Evolutionary conservation across 2,888 invertebrate genomes (phyloP), one percentile per base, ranked within the genome.

Genomic region (Aphidoletes aphidimyza): DNA sequence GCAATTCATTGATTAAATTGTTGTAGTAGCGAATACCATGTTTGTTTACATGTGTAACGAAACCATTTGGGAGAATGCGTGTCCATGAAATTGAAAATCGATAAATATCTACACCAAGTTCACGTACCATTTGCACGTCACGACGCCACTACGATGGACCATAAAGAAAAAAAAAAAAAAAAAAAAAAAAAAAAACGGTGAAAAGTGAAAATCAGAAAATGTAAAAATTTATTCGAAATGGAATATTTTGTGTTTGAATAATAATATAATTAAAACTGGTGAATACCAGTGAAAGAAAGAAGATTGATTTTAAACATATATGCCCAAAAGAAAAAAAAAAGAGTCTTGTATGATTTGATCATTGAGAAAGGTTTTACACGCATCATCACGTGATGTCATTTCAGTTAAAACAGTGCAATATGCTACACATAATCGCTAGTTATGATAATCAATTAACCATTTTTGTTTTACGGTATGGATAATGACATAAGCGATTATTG

Each of bases 11-110:
- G 84, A 97, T 94, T 81, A 97, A 89, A 86, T 93, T 92, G 87
- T 93, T 93, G 89, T 97, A 97, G 89, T 96, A 95, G 85, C 92
- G 90, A 17, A 97, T 91, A 26, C 95, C 97, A 1, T 92, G 91
- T 59, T 91, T 90, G 88, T 95, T 97, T 30, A 95, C 90, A 30
- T 92, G 88, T 87, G 93, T 92, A 17, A 92, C 91, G 85, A 92
- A 91, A 14, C 95, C 96, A 17, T 91, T 92, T 0, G 96, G 95
- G 86, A 96, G 89, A 83, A 96, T 91, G 84, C 96, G 90, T 0
- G 94, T 89, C 96, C 96, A 96, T 0, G 95, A 93, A 86, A 95
- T 91, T 0, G 94, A 94, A 88, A 95, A 95, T 69, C 94, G 91
- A 88, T 94, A 95, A 85, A 93, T 92, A 86, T 93, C 90, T 0